Evolutionary conservation across 2,797 vertebrate species (phyloP).

Genomic region (Nyctalus aviator): DNA sequence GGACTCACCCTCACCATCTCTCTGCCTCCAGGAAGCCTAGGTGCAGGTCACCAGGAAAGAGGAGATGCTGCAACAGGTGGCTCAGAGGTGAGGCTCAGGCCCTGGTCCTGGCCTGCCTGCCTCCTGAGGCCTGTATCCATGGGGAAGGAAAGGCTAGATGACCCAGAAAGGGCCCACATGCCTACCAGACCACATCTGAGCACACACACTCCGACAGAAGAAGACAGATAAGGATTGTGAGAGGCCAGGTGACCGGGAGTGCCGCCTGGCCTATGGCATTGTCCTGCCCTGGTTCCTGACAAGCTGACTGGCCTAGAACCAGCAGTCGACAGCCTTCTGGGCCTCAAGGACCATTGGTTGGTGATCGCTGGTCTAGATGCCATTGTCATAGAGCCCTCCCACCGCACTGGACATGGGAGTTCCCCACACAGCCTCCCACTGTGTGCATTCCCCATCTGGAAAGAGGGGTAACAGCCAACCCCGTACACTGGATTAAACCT

Average conservation of each 20-base stretch:
- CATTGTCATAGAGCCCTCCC: background rate
- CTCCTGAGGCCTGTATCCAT: background rate
- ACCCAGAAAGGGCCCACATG: background rate
- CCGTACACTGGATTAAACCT: background rate
- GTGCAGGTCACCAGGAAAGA: background rate
- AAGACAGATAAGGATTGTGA: too few relatives aligned
- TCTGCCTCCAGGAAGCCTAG: background rate
- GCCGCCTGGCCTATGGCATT: background rate
- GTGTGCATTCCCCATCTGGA: background rate
- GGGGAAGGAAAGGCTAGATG: background rate
- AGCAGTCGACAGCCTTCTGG: too few relatives aligned
- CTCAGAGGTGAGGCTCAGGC: background rate
- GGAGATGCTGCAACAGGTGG: accelerated
- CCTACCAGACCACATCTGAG: background rate
- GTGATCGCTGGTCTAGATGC: background rate
- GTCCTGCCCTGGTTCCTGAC: background rate
- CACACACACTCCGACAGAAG: background rate
- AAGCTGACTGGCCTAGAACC: too few relatives aligned
- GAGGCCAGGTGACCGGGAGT: background rate
- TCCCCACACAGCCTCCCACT: too few relatives aligned
- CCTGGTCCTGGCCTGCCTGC: background rate
- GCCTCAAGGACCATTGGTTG: too few relatives aligned
- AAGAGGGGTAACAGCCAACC: background rate
- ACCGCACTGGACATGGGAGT: background rate
- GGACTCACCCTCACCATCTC: background rate